Conservation (phyloP, 1,140 invertebrate species). For the Dendrolimus punctatus region DNA sequence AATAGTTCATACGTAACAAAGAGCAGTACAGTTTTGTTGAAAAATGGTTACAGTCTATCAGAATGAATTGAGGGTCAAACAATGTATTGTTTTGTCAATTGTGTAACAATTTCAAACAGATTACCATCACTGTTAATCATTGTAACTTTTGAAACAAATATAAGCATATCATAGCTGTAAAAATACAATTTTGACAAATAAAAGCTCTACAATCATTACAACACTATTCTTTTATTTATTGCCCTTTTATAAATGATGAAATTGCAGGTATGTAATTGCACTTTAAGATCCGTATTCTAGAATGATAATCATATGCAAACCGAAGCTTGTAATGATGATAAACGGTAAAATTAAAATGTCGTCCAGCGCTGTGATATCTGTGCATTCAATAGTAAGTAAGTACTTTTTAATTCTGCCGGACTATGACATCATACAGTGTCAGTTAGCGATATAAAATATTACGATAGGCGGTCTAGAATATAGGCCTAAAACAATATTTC, state of each 20-base stretch:
- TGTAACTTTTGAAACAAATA: constrained; percentile 82
- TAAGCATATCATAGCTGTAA: constrained; percentile 92
- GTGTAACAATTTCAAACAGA: constrained; percentile 50
- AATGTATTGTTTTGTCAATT: constrained; percentile 62
- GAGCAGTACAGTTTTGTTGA: constrained; percentile 65
- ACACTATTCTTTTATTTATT: constrained; percentile 36
- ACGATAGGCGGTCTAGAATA: no score
- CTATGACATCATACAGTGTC: no score
- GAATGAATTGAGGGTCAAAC: constrained; percentile 48
- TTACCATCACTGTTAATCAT: constrained; percentile 66
- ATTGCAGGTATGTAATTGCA: constrained; percentile 25
- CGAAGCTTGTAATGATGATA: no score
- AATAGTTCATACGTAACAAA: constrained; percentile 63
- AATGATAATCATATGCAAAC: neutral
- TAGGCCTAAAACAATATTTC: no score
- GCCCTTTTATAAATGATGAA: neutral
- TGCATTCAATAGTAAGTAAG: no score
- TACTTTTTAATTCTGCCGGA: no score
- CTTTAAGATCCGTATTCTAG: neutral
- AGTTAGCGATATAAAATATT: no score
- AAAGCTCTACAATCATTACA: constrained; percentile 76
- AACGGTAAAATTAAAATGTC: no score
- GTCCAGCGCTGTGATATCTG: no score
- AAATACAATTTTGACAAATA: constrained; percentile 80
- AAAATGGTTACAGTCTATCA: constrained; percentile 57